Base-by-base conservation (phyloP, 1,140 invertebrate species). In the Oedothorax gibbosus region DNA sequence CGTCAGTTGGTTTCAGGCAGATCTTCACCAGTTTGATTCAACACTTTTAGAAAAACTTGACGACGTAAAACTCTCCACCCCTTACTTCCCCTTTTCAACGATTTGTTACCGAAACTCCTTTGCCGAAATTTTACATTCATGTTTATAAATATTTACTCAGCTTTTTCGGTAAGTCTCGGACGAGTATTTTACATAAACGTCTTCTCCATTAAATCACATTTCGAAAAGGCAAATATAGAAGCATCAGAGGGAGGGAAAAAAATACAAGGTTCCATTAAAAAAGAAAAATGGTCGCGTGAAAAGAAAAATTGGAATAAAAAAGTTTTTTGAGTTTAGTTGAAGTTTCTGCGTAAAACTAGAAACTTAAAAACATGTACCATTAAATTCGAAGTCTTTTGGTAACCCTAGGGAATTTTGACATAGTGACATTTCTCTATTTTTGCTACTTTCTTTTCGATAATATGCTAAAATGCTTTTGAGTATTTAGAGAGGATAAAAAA, bases 111-210 rank as follows among this genome's bases (percentile, higher is more conserved):
- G n/a, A 62, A 21, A 64, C 12, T 14, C 12, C 68, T 53, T n/a
- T 60, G 56, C 68, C 64, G 73, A 82, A 68, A 73, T 82, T 82
- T 72, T 73, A 54, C 79, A 82, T 82, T 82, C 64, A 65, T 73
- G 79, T 73, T 82, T 82, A 82, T 82, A 82, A 82, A 82, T 82
- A 72, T 82, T 82, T 82, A 68, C 79, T 57, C 66, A 15, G 20
- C 35, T 35, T 35, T 49, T 69, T 80, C 21, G 49, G 68, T 35
- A 49, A 9, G 20, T 49, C 66, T 60, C 49, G 14, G 62, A 35
- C 15, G 69, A 51, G 49, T 82, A 62, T 64, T 82, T 82, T 82
- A 35, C 79, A 82, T 82, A 82, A 82, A 64, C 68, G 56, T 72
- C 79, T 64, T 53, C 57, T 82, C 79, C 79, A 82, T 82, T 82